Base-by-base conservation (phyloP, 2,888 invertebrate species). In the Drosophila rubida region DNA sequence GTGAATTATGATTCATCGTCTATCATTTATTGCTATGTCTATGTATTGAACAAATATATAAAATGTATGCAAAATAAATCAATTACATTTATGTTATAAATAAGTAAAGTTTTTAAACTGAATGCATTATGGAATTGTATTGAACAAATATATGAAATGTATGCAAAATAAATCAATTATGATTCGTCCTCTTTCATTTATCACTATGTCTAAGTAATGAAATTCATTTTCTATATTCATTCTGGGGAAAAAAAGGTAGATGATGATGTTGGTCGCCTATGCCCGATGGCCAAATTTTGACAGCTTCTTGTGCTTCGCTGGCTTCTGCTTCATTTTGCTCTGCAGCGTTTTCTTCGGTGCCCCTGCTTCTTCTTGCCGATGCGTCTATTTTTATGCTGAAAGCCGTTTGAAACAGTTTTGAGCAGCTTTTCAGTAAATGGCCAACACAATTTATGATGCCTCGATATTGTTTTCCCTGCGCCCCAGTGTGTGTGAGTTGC, bases 391-490 rank as follows among this genome's bases (percentile, higher is more conserved):
- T 66, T 67, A 59, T 39, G 44, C 44, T 75, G 60, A 67, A 76
- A 72, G 55, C 39, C 78, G 61, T 78, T 83, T 86, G 39, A 87
- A 81, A 71, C 74, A 83, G 63, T 78, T 80, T 76, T 64, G 54
- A 75, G 57, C 60, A 63, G 35, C 51, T 75, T 62, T 62, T 64
- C 55, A 68, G 63, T 77, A 77, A 74, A 74, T 76, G 61, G 67
- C 67, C 16, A 49, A 66, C 50, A 35, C 57, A 74, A 80, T 87
- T 78, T 84, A 87, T 81, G 85, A 81, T 68, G 64, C 78, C 78
- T 63, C 58, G 62, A 61, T 74, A 84, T 67, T 80, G 58, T 63
- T 83, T 60, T 66, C 78, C 44, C 48, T 59, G 25, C 48, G 22
- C 25, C 7, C 9, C n/a, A 25, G 16, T 11, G 19, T 63, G 19